These are phyloP conservation scores for Pangasius krempfi DNA, from an alignment of 2,797 vertebrate species.

Conservation along the genomic window DNA sequence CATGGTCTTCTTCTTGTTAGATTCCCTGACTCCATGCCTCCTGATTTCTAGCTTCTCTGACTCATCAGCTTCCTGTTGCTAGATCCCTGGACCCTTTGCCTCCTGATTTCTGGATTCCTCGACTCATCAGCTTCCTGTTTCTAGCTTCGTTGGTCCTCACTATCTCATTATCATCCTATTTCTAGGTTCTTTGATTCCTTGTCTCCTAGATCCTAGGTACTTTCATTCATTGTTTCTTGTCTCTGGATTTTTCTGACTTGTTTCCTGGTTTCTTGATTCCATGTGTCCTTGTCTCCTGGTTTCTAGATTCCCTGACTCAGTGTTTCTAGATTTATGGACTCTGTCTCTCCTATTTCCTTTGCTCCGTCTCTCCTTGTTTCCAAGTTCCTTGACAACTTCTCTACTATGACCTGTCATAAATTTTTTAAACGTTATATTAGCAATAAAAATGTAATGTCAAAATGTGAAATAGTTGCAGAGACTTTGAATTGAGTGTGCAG, in stretches of 20 bases:
- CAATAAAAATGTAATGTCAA: background rate
- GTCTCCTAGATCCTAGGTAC: background rate
- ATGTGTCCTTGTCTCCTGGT: background rate
- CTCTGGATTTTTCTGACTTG: background rate
- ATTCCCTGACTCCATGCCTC: background rate
- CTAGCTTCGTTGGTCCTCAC: no score
- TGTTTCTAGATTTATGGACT: background rate
- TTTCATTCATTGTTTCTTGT: background rate
- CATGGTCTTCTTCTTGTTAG: background rate
- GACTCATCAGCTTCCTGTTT: background rate
- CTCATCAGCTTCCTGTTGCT: background rate
- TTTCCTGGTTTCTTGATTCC: background rate
- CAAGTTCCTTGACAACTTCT: background rate
- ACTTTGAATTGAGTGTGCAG: background rate
- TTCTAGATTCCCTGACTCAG: background rate
- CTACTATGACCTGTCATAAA: background rate
- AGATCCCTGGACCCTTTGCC: background rate
- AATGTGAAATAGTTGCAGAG: background rate
- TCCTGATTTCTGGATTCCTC: background rate
- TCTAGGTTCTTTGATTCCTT: background rate
- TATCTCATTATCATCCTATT: background rate
- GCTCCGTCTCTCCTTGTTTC: background rate
- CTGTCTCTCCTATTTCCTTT: background rate
- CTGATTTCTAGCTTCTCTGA: background rate
- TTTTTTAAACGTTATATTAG: background rate